Percentiles rank a stretch among this genome's conserved stretches.
Evolutionary conservation across 2,113 vertebrate species (phyloP).

Genomic region (Istiophorus platypterus): DNA sequence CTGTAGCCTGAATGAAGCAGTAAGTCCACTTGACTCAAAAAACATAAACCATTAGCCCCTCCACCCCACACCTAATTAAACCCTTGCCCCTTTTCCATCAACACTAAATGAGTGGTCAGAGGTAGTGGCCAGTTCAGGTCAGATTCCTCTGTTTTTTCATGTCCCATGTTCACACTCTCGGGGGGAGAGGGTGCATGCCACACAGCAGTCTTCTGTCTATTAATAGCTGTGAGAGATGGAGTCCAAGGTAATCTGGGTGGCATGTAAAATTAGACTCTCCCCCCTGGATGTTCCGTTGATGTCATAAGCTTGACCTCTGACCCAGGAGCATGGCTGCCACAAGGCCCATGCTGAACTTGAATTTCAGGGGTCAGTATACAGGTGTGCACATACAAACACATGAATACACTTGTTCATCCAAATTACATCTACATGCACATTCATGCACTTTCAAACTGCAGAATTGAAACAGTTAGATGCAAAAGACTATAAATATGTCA

Average conservation of each 20-base stretch:
- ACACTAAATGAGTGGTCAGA: conserved; percentile 55
- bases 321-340: conserved; percentile 67
- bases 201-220: conserved; percentile 78
- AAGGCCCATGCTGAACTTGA: conserved; percentile 71
- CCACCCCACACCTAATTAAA: conserved; percentile 56
- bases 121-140: conserved; percentile 67
- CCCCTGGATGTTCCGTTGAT: conserved; percentile 74
- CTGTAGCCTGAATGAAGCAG: conserved; percentile 9
- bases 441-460: background rate
- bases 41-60: conserved; percentile 59
- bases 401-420: background rate
- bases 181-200: conserved; percentile 70
- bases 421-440: background rate
- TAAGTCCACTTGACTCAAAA: conserved; percentile 3
- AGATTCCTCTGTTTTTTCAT: conserved; percentile 74
- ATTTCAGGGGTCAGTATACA: conserved; percentile 27
- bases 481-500: background rate
- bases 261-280: conserved; percentile 79
- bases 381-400: background rate
- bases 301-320: conserved; percentile 79
- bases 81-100: conserved; percentile 53
- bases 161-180: conserved; percentile 69
- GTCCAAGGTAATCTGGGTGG: conserved; percentile 70
- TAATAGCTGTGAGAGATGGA: conserved; percentile 76
- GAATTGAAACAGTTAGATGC: conserved; percentile 3